Base-by-base conservation (phyloP, 2,797 vertebrate genomes). In the Sebastes baramenuke region DNA sequence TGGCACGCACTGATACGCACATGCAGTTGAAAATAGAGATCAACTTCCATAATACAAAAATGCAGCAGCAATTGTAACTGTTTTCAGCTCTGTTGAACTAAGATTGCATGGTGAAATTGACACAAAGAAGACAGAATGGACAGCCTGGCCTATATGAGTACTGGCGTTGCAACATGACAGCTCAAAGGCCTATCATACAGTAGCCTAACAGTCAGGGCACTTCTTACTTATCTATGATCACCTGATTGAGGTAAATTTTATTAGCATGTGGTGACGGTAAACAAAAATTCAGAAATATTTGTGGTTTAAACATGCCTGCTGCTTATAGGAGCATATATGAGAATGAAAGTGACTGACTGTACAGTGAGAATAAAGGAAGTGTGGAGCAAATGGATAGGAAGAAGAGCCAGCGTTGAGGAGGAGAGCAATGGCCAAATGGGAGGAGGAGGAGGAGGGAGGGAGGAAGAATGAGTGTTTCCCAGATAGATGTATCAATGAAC, bases 401-500 rank as follows among this genome's bases (percentile, higher is more conserved):
- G 82, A 67, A 72, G 38, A 80, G 70, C 66, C 70, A 83, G 79
- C 77, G 74, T 42, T 76, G 81, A 85, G 79, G 82, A 86, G 79
- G 67, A 79, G 72, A 88, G 87, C 80, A 67, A 80, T 74, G 80
- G 82, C 70, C 82, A 83, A 88, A 92, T 74, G 87, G 88, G 88
- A 86, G 91, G 89, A 76, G 82, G 89, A 76, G 82, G 88, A 82
- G 87, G 88, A 88, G 85, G 91, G 89, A 76, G 82, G 88, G 83
- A 89, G 91, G 85, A 84, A 88, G 92, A 87, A 87, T 87, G 92
- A 93, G 89, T 90, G 90, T 94, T 94, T 94, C 93, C 94, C 93
- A 92, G 80, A 87, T 87, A 95, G 92, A 95, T 93, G 93, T 94
- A 95, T 95, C 95, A 96, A 95, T 96, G 95, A 96, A 96, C 92